Evolutionary conservation across 2,888 invertebrate genomes (phyloP), one percentile per base, ranked within the genome.

Genomic region (Macaria notata): DNA sequence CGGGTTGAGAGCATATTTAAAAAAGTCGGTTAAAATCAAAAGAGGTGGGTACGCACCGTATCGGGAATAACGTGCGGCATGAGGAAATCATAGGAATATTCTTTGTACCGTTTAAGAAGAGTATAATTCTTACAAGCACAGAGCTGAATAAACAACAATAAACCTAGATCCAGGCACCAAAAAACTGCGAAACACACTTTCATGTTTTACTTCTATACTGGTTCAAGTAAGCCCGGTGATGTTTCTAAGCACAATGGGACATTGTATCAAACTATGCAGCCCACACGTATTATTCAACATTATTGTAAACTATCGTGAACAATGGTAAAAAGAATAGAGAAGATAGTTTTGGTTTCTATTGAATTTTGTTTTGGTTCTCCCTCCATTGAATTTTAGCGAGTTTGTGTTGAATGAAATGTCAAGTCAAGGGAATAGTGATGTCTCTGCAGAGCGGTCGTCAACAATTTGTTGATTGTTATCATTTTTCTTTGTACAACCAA

Each of bases 351-450:
- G 19, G 19, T 19, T 19, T 19, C 19, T 19, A 19, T 19, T 19
- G 19, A 19, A 19, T 19, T 9, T 1, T 36, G 7, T n/a, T 49
- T n/a, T 9, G 6, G n/a, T n/a, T n/a, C n/a, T n/a, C n/a, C n/a
- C n/a, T n/a, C n/a, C n/a, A n/a, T n/a, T n/a, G n/a, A n/a, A n/a
- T n/a, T n/a, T n/a, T 54, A 54, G 36, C 38, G 33, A 8, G 31
- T 39, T 41, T 7, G 41, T 30, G 33, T 39, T 48, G 54, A 50
- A 46, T 43, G 53, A 57, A 62, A 55, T 58, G 73, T 72, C 72
- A 72, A 68, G 67, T 47, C 46, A 3, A 29, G 61, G 70, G 73
- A 66, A 66, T n/a, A 70, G 73, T 67, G 68, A 45, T 62, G 67
- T 9, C 38, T 38, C 6, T 38, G 38, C 8, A 19, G 1, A 19